Evolutionary conservation across 1,140 invertebrate genomes (phyloP).

Genomic region (Sycophaga agraensis): DNA sequence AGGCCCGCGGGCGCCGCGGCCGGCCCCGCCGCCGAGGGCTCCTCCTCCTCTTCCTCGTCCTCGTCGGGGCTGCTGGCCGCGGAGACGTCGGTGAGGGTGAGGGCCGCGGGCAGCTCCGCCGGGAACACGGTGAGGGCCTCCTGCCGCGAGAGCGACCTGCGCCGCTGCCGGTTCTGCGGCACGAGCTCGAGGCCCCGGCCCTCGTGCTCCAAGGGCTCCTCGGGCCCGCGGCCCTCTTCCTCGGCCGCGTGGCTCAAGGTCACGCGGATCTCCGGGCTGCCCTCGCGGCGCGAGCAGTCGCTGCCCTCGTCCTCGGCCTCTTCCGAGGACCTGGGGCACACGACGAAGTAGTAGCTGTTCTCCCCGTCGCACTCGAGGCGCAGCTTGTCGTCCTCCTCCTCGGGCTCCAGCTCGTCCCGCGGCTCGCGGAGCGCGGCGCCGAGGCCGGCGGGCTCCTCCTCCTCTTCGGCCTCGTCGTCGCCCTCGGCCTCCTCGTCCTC

Average conservation of each 20-base stretch:
- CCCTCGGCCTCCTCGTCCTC: constrained; percentile 45
- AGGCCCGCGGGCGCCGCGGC: constrained; percentile 41
- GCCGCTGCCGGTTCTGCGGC: constrained; percentile 41
- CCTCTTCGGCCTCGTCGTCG: constrained; percentile 24
- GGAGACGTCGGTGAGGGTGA: constrained; percentile 51
- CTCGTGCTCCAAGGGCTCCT: neutral
- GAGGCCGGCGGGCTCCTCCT: constrained; percentile 15
- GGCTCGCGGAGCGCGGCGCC: constrained; percentile 54
- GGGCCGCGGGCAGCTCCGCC: constrained; percentile 62
- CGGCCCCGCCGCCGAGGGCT: constrained; percentile 54
- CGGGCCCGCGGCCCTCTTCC: constrained; percentile 30
- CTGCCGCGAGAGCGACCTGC: constrained; percentile 67
- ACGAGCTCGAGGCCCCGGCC: constrained; percentile 31
- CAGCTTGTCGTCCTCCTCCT: neutral
- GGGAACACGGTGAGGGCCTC: constrained; percentile 71
- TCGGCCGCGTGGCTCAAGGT: constrained; percentile 63
- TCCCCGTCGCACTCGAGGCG: constrained; percentile 49
- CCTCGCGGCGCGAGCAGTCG: constrained; percentile 47
- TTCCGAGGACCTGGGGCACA: constrained; percentile 12
- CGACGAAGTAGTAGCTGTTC: constrained; percentile 28
- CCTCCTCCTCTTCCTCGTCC: constrained; percentile 54
- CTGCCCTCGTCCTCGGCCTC: constrained; percentile 35
- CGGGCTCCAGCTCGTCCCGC: constrained; percentile 23
- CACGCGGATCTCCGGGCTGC: constrained; percentile 65
- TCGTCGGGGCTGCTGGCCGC: constrained; percentile 42